These are phyloP conservation scores for Aphis gossypii DNA, from an alignment of 1,140 invertebrate species.

Conservation along the genomic window DNA sequence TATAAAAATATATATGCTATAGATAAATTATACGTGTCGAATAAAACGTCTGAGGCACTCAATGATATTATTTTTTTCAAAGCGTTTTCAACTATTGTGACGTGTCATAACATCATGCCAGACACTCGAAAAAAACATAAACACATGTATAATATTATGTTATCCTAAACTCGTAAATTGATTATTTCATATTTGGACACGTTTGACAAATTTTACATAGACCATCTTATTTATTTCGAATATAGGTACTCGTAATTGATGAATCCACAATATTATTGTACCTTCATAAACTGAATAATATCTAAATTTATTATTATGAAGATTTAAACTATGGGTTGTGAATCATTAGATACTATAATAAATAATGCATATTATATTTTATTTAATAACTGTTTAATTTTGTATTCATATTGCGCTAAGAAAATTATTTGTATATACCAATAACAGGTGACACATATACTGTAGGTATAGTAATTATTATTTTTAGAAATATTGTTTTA, in stretches of 20 bases:
- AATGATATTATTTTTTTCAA: background rate
- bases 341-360: background rate
- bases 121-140: background rate
- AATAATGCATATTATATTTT: background rate
- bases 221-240: background rate
- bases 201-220: background rate
- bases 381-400: background rate
- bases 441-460: no score
- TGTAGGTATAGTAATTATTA: no score
- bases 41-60: background rate
- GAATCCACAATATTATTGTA: background rate
- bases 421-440: no score
- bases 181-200: no score
- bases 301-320: background rate
- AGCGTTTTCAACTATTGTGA: background rate
- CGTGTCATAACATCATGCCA: background rate
- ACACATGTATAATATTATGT: background rate
- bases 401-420: background rate
- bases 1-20: background rate
- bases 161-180: background rate
- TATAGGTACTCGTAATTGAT: background rate
- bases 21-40: background rate
- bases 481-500: no score
- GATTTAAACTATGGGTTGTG: background rate
- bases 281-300: background rate